Percentiles rank a stretch among this genome's conserved stretches.
These are phyloP conservation scores for Laodelphax striatellus DNA, from an alignment of 1,140 invertebrate genomes.

Conservation along the genomic window DNA sequence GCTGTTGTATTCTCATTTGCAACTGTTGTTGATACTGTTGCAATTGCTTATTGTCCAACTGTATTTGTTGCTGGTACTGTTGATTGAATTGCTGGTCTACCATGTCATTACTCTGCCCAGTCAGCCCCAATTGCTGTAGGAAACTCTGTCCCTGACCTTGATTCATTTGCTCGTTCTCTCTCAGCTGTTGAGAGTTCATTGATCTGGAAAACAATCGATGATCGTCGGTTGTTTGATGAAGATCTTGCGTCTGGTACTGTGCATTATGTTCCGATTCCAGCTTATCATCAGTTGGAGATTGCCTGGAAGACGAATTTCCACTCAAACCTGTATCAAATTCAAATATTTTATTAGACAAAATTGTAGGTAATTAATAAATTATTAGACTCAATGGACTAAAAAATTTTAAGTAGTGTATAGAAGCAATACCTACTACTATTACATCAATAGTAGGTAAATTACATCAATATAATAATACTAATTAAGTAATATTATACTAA, in stretches of 20 bases:
- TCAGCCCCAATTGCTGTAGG: constrained; percentile 5
- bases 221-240: too few species aligned
- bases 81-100: constrained; percentile 8
- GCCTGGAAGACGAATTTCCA: constrained; percentile 27
- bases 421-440: too few species aligned
- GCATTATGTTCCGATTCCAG: constrained; percentile 19
- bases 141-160: background rate
- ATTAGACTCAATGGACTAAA: too few species aligned
- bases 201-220: too few species aligned
- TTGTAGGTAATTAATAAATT: too few species aligned
- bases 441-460: too few species aligned
- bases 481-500: too few species aligned
- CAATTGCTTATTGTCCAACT: constrained; percentile 5
- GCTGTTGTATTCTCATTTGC: constrained; percentile 12
- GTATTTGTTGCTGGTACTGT: constrained; percentile 8
- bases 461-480: too few species aligned
- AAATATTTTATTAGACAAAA: background rate
- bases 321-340: constrained; percentile 27
- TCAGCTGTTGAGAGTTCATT: background rate
- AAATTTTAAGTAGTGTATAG: too few species aligned
- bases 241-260: background rate
- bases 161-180: constrained; percentile 4
- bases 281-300: constrained; percentile 32
- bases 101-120: background rate
- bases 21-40: constrained; percentile 13